Conservation (phyloP, 2,113 vertebrate genomes). For the Chascanopsetta lugubris region DNA sequence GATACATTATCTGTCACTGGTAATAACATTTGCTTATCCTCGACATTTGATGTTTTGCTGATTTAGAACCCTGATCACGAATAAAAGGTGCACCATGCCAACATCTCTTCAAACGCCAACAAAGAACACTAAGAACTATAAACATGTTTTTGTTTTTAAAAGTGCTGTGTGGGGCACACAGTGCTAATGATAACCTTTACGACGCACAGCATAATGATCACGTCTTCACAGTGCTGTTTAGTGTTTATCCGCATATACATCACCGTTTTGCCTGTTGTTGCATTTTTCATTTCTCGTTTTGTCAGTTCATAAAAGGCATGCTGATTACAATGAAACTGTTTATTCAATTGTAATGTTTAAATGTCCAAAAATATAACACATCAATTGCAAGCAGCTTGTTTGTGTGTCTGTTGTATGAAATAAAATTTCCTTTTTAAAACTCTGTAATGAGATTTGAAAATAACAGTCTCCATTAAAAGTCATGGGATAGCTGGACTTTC, state of each 20-base stretch:
- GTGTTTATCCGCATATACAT: background rate
- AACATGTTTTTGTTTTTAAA: constrained; percentile 15
- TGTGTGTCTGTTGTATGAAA: constrained; percentile 46
- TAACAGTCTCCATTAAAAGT: background rate
- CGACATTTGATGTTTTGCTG: constrained; percentile 30
- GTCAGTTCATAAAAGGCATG: constrained; percentile 30
- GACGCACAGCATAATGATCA: background rate
- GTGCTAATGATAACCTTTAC: constrained; percentile 28
- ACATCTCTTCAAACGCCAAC: constrained; percentile 3
- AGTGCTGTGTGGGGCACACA: constrained; percentile 8
- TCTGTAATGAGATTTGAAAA: constrained; percentile 16
- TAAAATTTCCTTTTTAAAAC: constrained; percentile 41
- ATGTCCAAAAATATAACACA: constrained; percentile 36
- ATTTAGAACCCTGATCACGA: background rate
- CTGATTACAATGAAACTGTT: constrained; percentile 13
- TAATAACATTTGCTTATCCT: constrained; percentile 42
- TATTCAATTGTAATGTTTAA: constrained; percentile 33
- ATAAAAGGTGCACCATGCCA: background rate
- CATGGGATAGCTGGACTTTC: background rate
- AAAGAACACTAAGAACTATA: constrained; percentile 11
- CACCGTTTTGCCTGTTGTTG: constrained; percentile 12
- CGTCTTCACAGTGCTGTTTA: constrained; percentile 16
- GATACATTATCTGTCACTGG: constrained; percentile 39
- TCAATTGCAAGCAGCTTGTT: constrained; percentile 37
- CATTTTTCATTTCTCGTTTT: constrained; percentile 11